Evolutionary conservation across 2,113 vertebrate genomes (phyloP).

Genomic region (Pterocles orientalis): DNA sequence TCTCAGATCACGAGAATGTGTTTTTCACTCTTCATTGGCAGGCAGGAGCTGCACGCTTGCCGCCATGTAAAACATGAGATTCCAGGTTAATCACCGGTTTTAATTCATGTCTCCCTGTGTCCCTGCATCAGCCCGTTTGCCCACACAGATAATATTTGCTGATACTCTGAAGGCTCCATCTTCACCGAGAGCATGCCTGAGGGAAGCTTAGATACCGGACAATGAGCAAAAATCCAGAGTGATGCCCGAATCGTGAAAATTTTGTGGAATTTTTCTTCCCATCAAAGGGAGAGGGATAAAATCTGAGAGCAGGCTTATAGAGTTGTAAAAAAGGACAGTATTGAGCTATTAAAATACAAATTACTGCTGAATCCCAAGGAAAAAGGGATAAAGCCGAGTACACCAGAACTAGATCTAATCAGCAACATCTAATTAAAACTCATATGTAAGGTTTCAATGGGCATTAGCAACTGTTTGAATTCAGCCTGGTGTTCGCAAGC

Average conservation of each 20-base stretch:
- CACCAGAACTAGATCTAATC: background rate
- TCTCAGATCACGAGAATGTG: background rate
- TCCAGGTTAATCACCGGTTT: background rate
- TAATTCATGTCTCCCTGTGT: background rate
- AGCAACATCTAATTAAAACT: background rate
- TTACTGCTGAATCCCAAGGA: background rate
- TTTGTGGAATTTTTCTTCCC: background rate
- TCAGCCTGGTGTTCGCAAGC: background rate
- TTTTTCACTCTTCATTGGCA: background rate
- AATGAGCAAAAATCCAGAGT: background rate
- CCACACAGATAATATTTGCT: background rate
- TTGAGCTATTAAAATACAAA: background rate
- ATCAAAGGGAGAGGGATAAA: background rate
- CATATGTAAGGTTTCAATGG: background rate
- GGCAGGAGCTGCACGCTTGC: background rate
- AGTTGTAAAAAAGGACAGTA: background rate
- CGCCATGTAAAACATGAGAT: background rate
- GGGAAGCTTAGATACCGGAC: background rate
- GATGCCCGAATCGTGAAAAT: background rate
- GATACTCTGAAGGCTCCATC: background rate
- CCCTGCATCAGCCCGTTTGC: background rate
- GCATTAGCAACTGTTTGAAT: background rate
- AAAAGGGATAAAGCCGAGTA: background rate
- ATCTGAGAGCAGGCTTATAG: background rate
- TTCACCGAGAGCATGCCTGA: background rate